Evolutionary conservation across 2,113 vertebrate species (phyloP), one percentile per base, ranked within the genome.

Genomic region (Nannobrachium achirus): DNA sequence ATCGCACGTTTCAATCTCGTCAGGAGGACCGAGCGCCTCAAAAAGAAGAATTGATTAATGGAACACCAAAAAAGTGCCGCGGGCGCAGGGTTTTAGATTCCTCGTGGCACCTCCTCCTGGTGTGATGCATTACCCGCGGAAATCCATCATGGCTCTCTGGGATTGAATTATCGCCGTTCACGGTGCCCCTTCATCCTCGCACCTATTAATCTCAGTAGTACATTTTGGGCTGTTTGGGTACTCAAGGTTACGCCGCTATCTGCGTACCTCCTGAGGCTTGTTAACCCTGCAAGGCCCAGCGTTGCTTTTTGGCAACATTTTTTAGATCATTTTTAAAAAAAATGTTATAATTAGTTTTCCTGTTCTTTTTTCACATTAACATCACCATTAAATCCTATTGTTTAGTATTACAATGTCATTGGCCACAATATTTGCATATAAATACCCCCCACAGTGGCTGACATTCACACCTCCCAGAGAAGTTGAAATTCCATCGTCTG

Each of bases 91-190:
- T 73, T 74, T 53, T 66, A 76, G 49, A 33, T 33, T 9, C 13
- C 61, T 63, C 55, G 74, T 70, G 45, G 63, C 72, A 69, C 75
- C 68, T 81, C n/a, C n/a, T n/a, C n/a, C n/a, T n/a, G 72, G 76
- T 45, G 61, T 76, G 70, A 63, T 79, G 63, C 61, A 42, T 80
- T 58, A 63, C 84, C 62, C 78, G 67, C 57, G 18, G 79, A 62
- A 84, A 87, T 86, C 78, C 71, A 64, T 81, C 80, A 64, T n/a
- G 33, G 39, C 64, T 25, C 63, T 51, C 49, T n/a, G n/a, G 63
- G 65, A 82, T 86, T 89, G 86, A 92, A 87, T 91, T 87, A 88
- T 78, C 16, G 69, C 77, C 82, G 78, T 83, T 89, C 88, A 81
- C 39, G 8, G 74, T 42, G 48, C 82, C 66, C 82, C 56, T 68